Percentiles rank a stretch among this genome's conserved stretches.
These are phyloP conservation scores for Hoplodrina ambigua DNA, from an alignment of 2,888 invertebrate genomes.

Conservation along the genomic window DNA sequence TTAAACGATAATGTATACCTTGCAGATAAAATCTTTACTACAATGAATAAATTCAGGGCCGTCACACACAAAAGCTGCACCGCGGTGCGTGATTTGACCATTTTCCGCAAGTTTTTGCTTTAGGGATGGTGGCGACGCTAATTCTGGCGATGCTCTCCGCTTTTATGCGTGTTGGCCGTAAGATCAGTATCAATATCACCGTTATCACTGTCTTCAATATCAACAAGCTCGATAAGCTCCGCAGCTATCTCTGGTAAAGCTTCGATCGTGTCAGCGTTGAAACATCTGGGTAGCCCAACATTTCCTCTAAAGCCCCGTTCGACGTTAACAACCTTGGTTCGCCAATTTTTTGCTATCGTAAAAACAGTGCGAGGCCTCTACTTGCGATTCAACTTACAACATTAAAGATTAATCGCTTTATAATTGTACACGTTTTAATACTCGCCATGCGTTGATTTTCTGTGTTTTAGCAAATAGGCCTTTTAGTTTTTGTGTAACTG, in stretches of 20 bases:
- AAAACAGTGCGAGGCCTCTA: constrained; percentile 57
- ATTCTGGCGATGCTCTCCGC: no score
- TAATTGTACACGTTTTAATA: constrained; percentile 53
- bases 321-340: constrained; percentile 41
- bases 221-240: constrained; percentile 10
- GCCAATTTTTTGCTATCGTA: constrained; percentile 51
- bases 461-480: constrained; percentile 48
- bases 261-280: constrained; percentile 11
- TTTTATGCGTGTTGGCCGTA: neutral
- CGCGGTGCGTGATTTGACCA: no score
- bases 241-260: constrained; percentile 37
- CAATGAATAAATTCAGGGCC: neutral
- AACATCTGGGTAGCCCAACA: constrained; percentile 30
- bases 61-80: no score
- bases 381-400: constrained; percentile 52
- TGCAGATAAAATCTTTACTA: neutral
- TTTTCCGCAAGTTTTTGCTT: neutral
- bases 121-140: neutral
- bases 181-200: constrained; percentile 7
- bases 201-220: constrained; percentile 19
- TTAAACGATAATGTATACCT: constrained; percentile 5
- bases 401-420: constrained; percentile 59
- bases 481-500: constrained; percentile 50
- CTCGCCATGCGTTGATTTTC: constrained; percentile 51
- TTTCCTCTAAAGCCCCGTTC: constrained; percentile 48